Conservation (phyloP, 1,140 invertebrate species). For the Latrodectus geometricus region DNA sequence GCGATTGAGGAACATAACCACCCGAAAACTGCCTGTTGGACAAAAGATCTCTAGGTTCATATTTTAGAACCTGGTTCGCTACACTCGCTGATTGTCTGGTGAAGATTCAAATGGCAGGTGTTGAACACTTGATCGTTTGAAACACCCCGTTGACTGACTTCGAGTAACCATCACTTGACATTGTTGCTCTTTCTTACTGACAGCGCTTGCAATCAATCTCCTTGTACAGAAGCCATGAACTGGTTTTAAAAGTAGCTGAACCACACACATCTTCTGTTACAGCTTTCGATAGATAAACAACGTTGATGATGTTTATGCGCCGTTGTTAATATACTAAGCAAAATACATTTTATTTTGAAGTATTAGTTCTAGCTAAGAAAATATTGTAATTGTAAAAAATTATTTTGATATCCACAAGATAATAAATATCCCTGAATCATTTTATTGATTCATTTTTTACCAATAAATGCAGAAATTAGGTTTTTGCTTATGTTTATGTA, state of each 20-base stretch:
- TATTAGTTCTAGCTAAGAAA: no score
- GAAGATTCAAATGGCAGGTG: neutral
- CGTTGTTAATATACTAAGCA: neutral
- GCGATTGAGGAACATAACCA: conserved; percentile 12
- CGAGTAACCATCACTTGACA: neutral
- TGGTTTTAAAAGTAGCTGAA: neutral
- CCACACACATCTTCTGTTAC: no score
- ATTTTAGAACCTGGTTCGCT: neutral
- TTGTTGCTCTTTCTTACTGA: neutral
- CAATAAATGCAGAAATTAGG: no score
- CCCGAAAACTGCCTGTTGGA: neutral
- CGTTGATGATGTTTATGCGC: neutral
- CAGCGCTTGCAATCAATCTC: neutral
- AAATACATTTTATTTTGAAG: neutral
- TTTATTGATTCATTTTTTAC: no score
- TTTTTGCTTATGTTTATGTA: no score
- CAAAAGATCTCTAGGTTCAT: neutral
- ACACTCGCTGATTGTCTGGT: neutral
- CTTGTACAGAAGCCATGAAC: neutral
- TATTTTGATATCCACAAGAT: no score
- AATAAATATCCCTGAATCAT: no score
- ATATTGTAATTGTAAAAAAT: no score
- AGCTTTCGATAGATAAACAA: neutral
- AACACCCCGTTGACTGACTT: neutral
- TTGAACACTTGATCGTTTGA: neutral